Evolutionary conservation across 2,797 vertebrate genomes (phyloP).

Genomic region (Bradypodion ventrale): DNA sequence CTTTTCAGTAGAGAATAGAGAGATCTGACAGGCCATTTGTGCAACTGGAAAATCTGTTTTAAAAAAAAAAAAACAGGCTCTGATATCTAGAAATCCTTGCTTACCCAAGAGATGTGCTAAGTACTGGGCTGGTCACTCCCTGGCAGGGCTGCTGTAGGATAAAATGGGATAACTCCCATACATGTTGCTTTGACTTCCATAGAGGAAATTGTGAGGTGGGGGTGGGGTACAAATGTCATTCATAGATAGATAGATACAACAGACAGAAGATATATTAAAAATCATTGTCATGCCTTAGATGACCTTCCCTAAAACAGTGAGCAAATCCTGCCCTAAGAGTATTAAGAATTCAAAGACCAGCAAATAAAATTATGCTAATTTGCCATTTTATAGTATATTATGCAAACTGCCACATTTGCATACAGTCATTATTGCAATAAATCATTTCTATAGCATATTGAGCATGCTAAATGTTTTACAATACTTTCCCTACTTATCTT

Average conservation of each 20-base stretch:
- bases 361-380: slow-evolving; percentile 45
- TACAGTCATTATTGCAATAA: slow-evolving; percentile 26
- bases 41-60: too few relatives aligned
- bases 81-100: background rate
- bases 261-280: background rate
- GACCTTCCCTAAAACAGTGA: slow-evolving; percentile 2
- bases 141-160: background rate
- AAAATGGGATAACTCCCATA: background rate
- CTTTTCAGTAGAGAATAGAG: too few relatives aligned
- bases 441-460: slow-evolving; percentile 33
- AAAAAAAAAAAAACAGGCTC: too few relatives aligned
- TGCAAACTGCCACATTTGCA: slow-evolving; percentile 38
- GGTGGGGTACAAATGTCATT: background rate
- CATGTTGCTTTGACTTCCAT: background rate
- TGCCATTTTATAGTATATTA: slow-evolving; percentile 33
- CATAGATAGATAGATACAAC: background rate
- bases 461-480: slow-evolving; percentile 17
- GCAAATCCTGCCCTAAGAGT: slow-evolving; percentile 7
- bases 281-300: background rate
- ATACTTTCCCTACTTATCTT: slow-evolving; percentile 1
- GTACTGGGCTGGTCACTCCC: background rate
- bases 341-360: slow-evolving; percentile 1
- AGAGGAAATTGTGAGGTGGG: background rate
- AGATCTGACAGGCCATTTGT: too few relatives aligned
- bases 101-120: background rate